Percentiles rank a stretch among this genome's conserved stretches.
phyloP scores from a whole-genome alignment of 2,888 invertebrate genomes.

The Syritta pipiens region DNA sequence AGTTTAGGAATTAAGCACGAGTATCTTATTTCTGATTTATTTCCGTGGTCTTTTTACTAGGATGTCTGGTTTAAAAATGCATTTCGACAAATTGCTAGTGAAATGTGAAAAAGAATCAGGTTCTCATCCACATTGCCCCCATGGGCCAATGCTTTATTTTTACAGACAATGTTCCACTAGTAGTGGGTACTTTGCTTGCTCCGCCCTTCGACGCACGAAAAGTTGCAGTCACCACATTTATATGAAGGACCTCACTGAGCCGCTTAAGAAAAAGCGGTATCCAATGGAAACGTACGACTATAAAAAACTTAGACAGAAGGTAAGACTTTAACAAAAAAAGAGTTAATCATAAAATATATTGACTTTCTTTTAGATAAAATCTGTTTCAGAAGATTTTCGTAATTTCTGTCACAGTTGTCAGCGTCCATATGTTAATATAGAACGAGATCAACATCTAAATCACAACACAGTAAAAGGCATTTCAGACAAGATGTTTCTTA shows the following conservation, averaged over 20 bases:
- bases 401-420: conserved; percentile 85
- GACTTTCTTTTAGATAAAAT: conserved; percentile 32
- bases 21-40: not conserved
- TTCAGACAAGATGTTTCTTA: conserved; percentile 81
- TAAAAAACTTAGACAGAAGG: conserved; percentile 63
- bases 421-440: conserved; percentile 78
- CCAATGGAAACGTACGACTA: conserved; percentile 58
- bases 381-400: conserved; percentile 77
- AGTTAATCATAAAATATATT: no score
- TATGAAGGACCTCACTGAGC: conserved; percentile 65
- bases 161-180: conserved; percentile 74
- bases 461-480: conserved; percentile 82
- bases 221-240: conserved; percentile 86
- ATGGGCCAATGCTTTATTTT: conserved; percentile 89
- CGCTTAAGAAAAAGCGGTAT: conserved; percentile 54
- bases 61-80: conserved; percentile 1
- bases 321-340: no score
- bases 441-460: conserved; percentile 80
- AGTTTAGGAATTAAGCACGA: no score
- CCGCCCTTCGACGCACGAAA: conserved; percentile 90
- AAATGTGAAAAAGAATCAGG: conserved; percentile 81
- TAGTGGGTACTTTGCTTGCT: conserved; percentile 87
- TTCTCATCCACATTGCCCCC: conserved; percentile 85
- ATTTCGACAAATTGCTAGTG: conserved; percentile 67
- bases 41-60: not conserved